Conservation (phyloP, 2,888 invertebrate genomes). For the Zonitis immaculata region DNA sequence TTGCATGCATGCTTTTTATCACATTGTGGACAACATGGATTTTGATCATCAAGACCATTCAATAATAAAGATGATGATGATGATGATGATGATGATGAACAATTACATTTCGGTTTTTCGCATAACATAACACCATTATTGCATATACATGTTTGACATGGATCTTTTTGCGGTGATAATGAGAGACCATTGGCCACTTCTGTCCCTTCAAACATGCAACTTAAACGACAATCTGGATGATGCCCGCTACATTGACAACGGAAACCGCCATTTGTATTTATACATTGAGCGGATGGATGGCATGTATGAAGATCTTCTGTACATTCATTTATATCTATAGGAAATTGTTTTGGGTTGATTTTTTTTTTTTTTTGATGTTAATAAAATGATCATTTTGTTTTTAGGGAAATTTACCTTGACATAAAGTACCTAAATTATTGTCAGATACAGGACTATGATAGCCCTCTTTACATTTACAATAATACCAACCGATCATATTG, state of each 20-base stretch:
- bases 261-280: conserved; percentile 76
- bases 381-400: too few species aligned
- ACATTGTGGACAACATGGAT: conserved; percentile 77
- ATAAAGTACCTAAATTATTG: conserved; percentile 56
- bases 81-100: conserved; percentile 51
- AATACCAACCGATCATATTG: conserved; percentile 87
- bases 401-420: conserved; percentile 56
- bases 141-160: conserved; percentile 53
- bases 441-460: conserved; percentile 60
- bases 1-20: conserved; percentile 67
- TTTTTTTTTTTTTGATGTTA: background rate
- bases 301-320: conserved; percentile 72
- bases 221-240: conserved; percentile 58
- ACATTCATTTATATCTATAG: conserved; percentile 80
- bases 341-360: conserved; percentile 5
- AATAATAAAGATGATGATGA: too few species aligned
- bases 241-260: conserved; percentile 70
- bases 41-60: conserved; percentile 53
- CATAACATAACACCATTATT: conserved; percentile 63
- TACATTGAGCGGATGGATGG: conserved; percentile 70
- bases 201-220: conserved; percentile 69
- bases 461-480: conserved; percentile 79
- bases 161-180: conserved; percentile 47
- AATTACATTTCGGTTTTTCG: conserved; percentile 65
- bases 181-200: conserved; percentile 59